phyloP scores from a whole-genome alignment of 2,797 vertebrate genomes.

The Fundulus diaphanus region DNA sequence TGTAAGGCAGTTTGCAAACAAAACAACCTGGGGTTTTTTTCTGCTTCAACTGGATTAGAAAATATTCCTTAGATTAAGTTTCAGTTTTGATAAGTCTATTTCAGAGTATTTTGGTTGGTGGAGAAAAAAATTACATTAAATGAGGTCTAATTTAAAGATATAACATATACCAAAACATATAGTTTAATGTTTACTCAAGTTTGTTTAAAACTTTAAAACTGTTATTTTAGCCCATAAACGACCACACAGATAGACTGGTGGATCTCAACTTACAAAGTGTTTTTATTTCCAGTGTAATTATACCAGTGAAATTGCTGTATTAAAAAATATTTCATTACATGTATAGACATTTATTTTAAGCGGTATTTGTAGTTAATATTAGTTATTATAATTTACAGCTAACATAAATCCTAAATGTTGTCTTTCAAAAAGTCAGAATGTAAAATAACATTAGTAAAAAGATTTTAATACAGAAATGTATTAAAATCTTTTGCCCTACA shows the following conservation, averaged over 20 bases:
- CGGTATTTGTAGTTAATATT: too few relatives aligned
- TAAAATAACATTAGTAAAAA: too few relatives aligned
- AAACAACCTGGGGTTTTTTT: conserved; percentile 45
- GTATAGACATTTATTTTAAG: too few relatives aligned
- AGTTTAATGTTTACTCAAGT: not conserved
- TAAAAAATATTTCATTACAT: not conserved
- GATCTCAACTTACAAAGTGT: not conserved
- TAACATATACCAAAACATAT: too few relatives aligned
- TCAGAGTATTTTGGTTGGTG: too few relatives aligned
- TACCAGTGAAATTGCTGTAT: not conserved
- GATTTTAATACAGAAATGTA: too few relatives aligned
- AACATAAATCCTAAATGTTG: too few relatives aligned
- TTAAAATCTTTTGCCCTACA: too few relatives aligned
- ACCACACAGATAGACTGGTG: not conserved
- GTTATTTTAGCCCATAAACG: not conserved
- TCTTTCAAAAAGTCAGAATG: too few relatives aligned
- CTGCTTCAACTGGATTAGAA: conserved; percentile 20
- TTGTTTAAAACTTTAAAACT: not conserved
- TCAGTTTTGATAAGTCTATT: conserved; percentile 6
- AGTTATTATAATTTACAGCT: too few relatives aligned
- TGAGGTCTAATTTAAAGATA: too few relatives aligned
- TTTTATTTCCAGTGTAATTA: not conserved
- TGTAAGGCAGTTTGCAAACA: conserved; percentile 35
- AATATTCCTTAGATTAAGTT: conserved; percentile 2
- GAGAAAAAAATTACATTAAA: too few relatives aligned